Evolutionary conservation across 2,888 invertebrate genomes (phyloP).

Genomic region (Macrophya annulata): DNA sequence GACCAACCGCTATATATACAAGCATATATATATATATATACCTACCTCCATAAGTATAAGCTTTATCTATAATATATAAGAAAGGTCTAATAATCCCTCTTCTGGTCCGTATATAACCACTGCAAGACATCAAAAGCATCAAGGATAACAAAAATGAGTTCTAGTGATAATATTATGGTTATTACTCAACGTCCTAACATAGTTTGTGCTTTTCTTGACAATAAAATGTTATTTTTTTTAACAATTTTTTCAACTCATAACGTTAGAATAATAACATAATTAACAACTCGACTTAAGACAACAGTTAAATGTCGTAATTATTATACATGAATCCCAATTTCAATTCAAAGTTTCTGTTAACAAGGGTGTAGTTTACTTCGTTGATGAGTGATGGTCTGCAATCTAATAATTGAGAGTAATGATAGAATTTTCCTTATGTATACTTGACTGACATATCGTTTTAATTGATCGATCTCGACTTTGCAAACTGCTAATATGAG

Average conservation of each 20-base stretch:
- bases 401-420: neutral
- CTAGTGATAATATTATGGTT: neutral
- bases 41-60: neutral
- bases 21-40: neutral
- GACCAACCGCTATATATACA: slow-evolving; percentile 1
- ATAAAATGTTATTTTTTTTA: neutral
- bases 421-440: neutral
- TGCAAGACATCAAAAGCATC: neutral
- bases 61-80: neutral
- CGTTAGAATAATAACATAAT: neutral
- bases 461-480: neutral
- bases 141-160: neutral
- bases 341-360: neutral
- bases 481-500: slow-evolving; percentile 13
- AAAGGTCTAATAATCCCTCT: neutral
- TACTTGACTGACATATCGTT: neutral
- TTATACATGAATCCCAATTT: neutral
- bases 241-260: neutral
- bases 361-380: neutral
- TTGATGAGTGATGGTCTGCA: neutral
- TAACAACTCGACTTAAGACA: neutral
- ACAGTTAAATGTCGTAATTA: neutral
- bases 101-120: neutral
- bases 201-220: neutral
- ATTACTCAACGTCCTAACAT: neutral